Percentiles rank a stretch among this genome's conserved stretches.
Evolutionary conservation across 2,113 vertebrate genomes (phyloP).

Genomic region (Hippocampus comes): DNA sequence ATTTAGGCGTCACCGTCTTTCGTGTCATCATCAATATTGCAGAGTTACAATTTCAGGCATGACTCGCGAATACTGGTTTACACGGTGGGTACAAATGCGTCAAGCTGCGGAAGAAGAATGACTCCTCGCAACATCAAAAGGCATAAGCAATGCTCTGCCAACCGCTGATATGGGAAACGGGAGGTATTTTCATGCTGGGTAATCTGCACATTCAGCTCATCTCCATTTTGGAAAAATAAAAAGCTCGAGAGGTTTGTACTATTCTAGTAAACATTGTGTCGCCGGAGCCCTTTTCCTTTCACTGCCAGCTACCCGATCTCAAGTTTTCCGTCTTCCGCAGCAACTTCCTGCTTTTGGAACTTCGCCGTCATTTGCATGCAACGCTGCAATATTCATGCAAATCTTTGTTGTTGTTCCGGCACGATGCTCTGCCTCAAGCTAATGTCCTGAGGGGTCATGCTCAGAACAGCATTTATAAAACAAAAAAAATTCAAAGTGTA

Average conservation of each 20-base stretch:
- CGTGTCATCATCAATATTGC: background rate
- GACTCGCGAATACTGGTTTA: constrained; percentile 12
- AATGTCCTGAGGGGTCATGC: constrained; percentile 32
- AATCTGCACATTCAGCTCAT: constrained; percentile 31
- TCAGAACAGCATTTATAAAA: constrained; percentile 39
- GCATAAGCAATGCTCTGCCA: constrained; percentile 16
- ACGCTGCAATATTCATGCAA: constrained; percentile 43
- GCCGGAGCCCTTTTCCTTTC: constrained; percentile 15
- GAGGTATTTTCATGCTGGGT: constrained; percentile 13
- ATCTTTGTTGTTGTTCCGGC: constrained; percentile 41
- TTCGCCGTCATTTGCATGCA: constrained; percentile 28
- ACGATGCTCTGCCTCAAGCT: constrained; percentile 20
- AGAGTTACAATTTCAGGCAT: constrained; percentile 15
- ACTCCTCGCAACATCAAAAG: constrained; percentile 22
- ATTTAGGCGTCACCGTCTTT: background rate
- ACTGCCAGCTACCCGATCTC: constrained; percentile 22
- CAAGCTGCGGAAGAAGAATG: constrained; percentile 7
- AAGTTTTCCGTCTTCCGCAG: constrained; percentile 30
- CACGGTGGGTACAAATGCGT: constrained; percentile 4
- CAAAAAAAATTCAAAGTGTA: constrained; percentile 22
- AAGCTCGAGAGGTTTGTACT: background rate
- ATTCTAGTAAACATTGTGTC: constrained; percentile 23
- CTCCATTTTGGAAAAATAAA: constrained; percentile 20
- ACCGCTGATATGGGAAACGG: constrained; percentile 22
- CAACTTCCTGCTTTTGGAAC: constrained; percentile 38